Evolutionary conservation across 2,113 vertebrate genomes (phyloP).

Genomic region (Agapornis roseicollis): DNA sequence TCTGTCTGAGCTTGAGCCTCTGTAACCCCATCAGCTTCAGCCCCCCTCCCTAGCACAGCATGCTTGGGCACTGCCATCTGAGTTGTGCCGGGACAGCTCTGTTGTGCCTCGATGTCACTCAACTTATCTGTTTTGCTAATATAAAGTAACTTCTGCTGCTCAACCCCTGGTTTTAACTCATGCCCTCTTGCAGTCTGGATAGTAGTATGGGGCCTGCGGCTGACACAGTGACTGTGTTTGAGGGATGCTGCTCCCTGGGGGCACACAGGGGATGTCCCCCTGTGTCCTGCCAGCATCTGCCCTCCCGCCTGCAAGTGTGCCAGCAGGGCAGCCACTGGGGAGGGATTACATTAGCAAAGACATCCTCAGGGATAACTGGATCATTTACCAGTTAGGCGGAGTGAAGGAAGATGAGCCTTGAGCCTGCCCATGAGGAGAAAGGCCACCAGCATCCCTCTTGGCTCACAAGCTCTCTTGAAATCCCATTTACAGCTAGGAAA

Average conservation of each 20-base stretch:
- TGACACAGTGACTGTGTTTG: not conserved
- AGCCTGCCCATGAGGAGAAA: not conserved
- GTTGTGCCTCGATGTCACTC: no score
- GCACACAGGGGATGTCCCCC: fast-evolving
- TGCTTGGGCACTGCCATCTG: no score
- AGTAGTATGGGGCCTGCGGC: fast-evolving
- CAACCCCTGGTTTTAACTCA: not conserved
- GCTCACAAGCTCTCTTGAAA: not conserved
- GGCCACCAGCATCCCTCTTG: not conserved
- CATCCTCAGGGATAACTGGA: not conserved
- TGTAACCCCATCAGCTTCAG: no score
- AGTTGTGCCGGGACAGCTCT: no score
- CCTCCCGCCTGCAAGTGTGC: not conserved
- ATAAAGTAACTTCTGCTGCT: not conserved
- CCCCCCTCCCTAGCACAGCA: no score
- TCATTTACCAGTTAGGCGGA: not conserved
- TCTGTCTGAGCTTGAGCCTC: no score
- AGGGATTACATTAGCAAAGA: not conserved
- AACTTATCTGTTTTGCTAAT: not conserved
- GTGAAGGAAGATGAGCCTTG: not conserved
- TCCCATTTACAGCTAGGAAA: not conserved
- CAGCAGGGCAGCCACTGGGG: not conserved
- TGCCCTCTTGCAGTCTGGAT: not conserved
- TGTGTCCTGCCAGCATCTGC: not conserved
- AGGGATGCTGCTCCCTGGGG: not conserved